Base-by-base conservation (phyloP, 2,797 vertebrate species). In the Lepilemur ruficaudatus region DNA sequence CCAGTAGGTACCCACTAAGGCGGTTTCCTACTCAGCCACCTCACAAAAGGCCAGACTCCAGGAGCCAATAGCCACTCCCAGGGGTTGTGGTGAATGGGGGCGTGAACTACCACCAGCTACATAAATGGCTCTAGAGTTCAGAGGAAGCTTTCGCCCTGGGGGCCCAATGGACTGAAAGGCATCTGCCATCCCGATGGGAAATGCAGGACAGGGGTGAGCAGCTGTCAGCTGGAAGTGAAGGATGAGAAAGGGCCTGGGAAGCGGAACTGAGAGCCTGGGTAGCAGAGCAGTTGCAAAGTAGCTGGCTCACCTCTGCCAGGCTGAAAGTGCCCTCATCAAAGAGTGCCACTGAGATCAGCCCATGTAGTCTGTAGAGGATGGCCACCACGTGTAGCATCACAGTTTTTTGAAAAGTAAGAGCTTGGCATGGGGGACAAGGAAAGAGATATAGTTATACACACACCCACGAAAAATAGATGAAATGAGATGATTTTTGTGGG, bases 41-140 rank as follows among this genome's bases (percentile, higher is more conserved):
- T 91, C 84, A 96, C 59, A 92, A 94, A 97, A 92, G 94, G 52
- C 32, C 50, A 65, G 94, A 69, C 78, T 89, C 63, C 67, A 73
- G 87, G 82, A 81, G 61, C 61, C 92, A n/a, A 11, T 1, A n/a
- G 50, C 43, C 61, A 81, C 38, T 88, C 86, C 89, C 72, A 52
- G 80, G 93, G 93, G 82, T 32, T 32, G 32, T 59, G 55, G 57
- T 32, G 30, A 95, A 91, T 78, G 86, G 55, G 57, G 69, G 59
- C 22, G 0, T 41, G 59, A 61, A 84, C 85, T 57, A 17, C 65
- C 7, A 0, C 43, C 79, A 79, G 90, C 87, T 46, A 5, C 59
- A 9, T 75, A 61, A 97, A 78, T 41, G 89, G 59, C 75, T 92
- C 57, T 38, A 6, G 50, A 93, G 67, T 91, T 92, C 89, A 86